These are phyloP conservation scores for Sebastes vulpes DNA, from an alignment of 2,797 vertebrate genomes.

Conservation along the genomic window DNA sequence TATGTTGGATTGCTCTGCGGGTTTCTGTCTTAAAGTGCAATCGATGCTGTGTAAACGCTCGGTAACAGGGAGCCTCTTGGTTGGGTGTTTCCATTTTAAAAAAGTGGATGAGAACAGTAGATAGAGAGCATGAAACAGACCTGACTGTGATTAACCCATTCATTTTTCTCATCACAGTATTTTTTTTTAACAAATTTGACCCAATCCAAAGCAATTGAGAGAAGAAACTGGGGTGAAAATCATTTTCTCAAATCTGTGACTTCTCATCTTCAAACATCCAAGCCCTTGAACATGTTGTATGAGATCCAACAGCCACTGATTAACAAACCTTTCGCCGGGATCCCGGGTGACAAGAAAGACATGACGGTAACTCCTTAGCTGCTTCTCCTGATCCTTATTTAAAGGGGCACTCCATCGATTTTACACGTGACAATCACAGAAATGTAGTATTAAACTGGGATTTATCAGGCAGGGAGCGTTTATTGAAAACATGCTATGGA, in stretches of 20 bases:
- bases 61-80: conserved; percentile 22
- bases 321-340: neutral
- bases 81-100: conserved; percentile 21
- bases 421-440: neutral
- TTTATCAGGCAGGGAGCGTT: neutral
- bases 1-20: conserved; percentile 62
- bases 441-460: neutral
- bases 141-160: neutral
- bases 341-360: neutral
- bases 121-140: neutral
- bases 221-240: neutral
- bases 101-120: conserved; percentile 15
- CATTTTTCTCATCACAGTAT: neutral
- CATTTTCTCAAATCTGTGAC: neutral
- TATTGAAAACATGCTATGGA: neutral
- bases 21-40: conserved; percentile 82
- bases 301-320: conserved; percentile 23
- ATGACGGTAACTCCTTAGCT: neutral
- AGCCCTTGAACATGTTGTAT: conserved; percentile 44
- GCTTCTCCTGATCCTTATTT: neutral
- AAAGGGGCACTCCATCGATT: neutral
- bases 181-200: neutral
- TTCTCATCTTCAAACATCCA: conserved; percentile 20
- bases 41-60: conserved; percentile 76
- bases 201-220: neutral